These are phyloP conservation scores for Achlya flavicornis DNA, from an alignment of 2,888 invertebrate species.

Conservation along the genomic window DNA sequence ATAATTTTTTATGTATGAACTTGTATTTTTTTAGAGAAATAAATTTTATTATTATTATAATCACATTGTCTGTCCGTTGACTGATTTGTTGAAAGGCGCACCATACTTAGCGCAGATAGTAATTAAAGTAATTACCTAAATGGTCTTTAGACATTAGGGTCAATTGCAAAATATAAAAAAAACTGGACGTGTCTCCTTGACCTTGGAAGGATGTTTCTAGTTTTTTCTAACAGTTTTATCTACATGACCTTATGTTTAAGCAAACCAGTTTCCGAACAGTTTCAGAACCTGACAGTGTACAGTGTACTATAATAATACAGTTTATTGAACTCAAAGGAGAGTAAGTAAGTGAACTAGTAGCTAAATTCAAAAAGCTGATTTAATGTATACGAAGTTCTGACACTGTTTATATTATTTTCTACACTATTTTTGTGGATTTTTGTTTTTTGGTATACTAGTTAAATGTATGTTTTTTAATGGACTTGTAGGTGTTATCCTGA, in stretches of 20 bases:
- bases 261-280: neutral
- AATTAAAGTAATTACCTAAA: conserved; percentile 46
- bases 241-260: conserved; percentile 1
- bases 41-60: too few species aligned
- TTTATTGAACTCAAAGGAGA: neutral
- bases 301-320: neutral
- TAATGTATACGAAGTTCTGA: too few species aligned
- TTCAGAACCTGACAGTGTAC: too few species aligned
- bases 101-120: conserved; percentile 21
- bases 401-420: too few species aligned
- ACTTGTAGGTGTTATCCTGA: too few species aligned
- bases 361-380: too few species aligned
- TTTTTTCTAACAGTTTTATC: neutral
- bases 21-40: too few species aligned
- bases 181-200: conserved; percentile 14
- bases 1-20: too few species aligned
- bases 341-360: neutral
- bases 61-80: conserved; percentile 18
- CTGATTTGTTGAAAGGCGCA: conserved; percentile 33
- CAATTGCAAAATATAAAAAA: conserved; percentile 4
- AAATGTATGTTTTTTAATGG: too few species aligned
- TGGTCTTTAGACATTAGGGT: conserved; percentile 22
- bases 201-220: neutral
- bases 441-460: too few species aligned
- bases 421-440: too few species aligned